Evolutionary conservation across 2,888 invertebrate genomes (phyloP), one percentile per base, ranked within the genome.

Genomic region (Trichogramma evanescens): DNA sequence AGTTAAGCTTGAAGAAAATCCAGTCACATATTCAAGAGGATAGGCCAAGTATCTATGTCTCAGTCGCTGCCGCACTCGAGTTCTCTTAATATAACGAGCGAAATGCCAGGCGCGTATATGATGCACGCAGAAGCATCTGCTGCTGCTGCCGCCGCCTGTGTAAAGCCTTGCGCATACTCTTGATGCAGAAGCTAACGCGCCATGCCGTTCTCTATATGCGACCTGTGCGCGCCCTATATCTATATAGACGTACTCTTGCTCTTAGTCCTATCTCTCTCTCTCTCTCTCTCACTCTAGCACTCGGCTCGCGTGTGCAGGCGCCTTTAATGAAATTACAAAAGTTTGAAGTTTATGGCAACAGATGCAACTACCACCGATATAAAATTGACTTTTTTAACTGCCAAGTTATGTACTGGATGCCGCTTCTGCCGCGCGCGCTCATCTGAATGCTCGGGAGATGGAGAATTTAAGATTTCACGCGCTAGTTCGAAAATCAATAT

Each of bases 241-340:
- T 26, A 3, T 26, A 26, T 2, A 26, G 26, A 26, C 26, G 3
- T 26, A 26, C 26, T 26, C 26, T 26, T 26, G 26, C 26, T 26
- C 26, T 26, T 26, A 26, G 26, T 4, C 38, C 46, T 38, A 26
- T 26, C 50, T n/a, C 51, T 13, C 3, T 39, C 50, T 8, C 50
- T 8, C 42, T 5, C 6, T 6, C 43, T 39, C 40, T 26, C 8
- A 39, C 39, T 26, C 26, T 26, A 26, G 26, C 26, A 3, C 26
- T 26, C 26, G 26, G 26, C 26, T 26, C 26, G 26, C 26, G 26
- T 26, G 26, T 26, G 26, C 26, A 26, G 26, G 26, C 26, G 26
- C 26, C 26, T 26, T 48, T 57, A 63, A 63, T 63, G 57, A 63
- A 63, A 59, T 63, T 63, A 59, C 57, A 59, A 63, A 63, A 63